Base-by-base conservation (phyloP, 2,888 invertebrate species). In the Pristionchus entomophagus region DNA sequence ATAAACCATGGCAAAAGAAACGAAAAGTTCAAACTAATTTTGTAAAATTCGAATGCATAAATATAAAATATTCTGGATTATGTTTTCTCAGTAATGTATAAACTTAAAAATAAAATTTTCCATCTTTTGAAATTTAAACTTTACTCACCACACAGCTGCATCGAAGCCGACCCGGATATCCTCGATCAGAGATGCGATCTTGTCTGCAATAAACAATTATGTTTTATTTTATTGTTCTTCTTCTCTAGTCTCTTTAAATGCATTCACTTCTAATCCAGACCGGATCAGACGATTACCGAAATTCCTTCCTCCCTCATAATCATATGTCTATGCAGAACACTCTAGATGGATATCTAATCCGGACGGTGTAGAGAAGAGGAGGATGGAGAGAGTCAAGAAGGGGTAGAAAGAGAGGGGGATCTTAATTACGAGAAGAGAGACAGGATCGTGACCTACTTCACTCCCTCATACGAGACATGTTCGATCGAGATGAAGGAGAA, bases 101-200 rank as follows among this genome's bases (percentile, higher is more conserved):
- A n/a, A n/a, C n/a, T n/a, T n/a, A n/a, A n/a, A n/a, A n/a, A n/a
- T n/a, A n/a, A n/a, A n/a, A n/a, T n/a, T n/a, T n/a, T n/a, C n/a
- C n/a, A n/a, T n/a, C n/a, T n/a, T n/a, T n/a, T n/a, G n/a, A n/a
- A n/a, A n/a, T n/a, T n/a, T n/a, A n/a, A n/a, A n/a, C n/a, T n/a
- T n/a, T n/a, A 78, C 86, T 82, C 41, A 88, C 87, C 87, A 87
- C 17, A 88, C 69, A 32, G 87, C 86, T 38, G 85, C 84, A 53
- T 88, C 88, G 78, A 87, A 86, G 53, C 86, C 86, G 19, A 87
- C 80, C 69, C 84, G 85, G 53, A 89, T 86, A 41, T 86, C 73
- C 85, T 89, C 88, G 41, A 84, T 49, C 56, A 86, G 83, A 32
- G 86, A 85, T 19, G 65, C 85, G 86, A 89, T 84, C 80, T 85